phyloP scores from a whole-genome alignment of 2,113 vertebrate genomes.

The Sceloporus undulatus region DNA sequence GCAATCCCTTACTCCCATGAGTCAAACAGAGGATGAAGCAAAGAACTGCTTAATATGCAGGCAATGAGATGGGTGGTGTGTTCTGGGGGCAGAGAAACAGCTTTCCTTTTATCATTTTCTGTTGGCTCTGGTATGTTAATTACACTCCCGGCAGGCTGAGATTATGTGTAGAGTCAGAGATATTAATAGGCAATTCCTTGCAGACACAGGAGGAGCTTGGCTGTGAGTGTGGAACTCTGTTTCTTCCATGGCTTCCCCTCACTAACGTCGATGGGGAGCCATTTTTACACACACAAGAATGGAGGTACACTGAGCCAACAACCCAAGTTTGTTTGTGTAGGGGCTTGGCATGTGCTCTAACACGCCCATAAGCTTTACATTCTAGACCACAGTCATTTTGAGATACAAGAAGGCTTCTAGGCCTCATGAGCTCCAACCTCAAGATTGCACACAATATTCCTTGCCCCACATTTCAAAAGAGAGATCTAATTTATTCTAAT shows the following conservation, averaged over 20 bases:
- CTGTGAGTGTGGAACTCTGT: too few species aligned
- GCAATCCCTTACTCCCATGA: neutral
- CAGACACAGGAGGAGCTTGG: neutral
- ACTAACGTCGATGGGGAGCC: neutral
- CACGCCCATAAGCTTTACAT: neutral
- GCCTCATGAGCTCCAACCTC: neutral
- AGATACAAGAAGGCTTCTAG: neutral
- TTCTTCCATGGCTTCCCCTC: neutral
- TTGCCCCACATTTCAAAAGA: neutral
- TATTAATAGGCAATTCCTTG: neutral
- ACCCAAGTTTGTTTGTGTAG: neutral
- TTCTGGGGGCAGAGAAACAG: slow-evolving; percentile 3
- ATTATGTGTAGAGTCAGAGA: neutral
- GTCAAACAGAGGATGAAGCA: slow-evolving; percentile 13
- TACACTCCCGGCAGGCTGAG: neutral
- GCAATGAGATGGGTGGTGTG: neutral
- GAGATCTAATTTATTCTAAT: neutral
- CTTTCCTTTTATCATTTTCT: neutral
- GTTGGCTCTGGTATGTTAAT: neutral
- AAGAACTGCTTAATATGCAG: slow-evolving; percentile 9
- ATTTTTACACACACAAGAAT: too few species aligned
- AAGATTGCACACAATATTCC: neutral
- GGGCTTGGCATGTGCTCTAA: neutral
- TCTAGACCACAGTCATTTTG: neutral
- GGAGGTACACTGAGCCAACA: neutral